Percentiles rank a stretch among this genome's conserved stretches.
phyloP scores from a whole-genome alignment of 2,113 vertebrate genomes.

The Gnathonemus echidnorhynchus region DNA sequence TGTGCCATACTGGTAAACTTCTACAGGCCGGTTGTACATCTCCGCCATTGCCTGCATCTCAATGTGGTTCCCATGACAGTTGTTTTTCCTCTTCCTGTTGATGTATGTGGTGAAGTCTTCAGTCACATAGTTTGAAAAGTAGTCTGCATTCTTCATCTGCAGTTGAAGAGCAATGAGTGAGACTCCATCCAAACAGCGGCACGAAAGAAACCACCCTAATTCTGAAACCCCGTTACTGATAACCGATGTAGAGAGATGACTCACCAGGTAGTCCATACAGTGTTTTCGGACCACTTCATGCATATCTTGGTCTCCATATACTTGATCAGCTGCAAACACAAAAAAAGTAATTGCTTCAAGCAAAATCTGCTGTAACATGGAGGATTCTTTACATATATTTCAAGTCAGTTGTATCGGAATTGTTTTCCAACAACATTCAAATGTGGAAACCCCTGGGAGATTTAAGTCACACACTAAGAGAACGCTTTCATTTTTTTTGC shows the following conservation, averaged over 20 bases:
- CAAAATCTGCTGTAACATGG: background rate
- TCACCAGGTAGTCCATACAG: slow-evolving; percentile 90
- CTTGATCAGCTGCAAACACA: slow-evolving; percentile 72
- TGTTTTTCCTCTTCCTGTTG: slow-evolving; percentile 92
- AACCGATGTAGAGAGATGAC: slow-evolving; percentile 26
- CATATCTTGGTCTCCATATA: slow-evolving; percentile 89
- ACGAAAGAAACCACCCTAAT: background rate
- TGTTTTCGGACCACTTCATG: slow-evolving; percentile 87
- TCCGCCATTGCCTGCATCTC: slow-evolving; percentile 98
- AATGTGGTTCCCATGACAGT: slow-evolving; percentile 92
- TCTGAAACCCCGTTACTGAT: background rate
- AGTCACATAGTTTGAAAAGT: slow-evolving; percentile 93
- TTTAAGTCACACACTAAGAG: background rate
- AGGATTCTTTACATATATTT: background rate
- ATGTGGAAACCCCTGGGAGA: background rate
- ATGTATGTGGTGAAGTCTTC: slow-evolving; percentile 95
- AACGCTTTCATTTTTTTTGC: background rate
- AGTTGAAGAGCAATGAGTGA: background rate
- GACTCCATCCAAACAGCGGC: background rate
- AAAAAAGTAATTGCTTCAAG: background rate
- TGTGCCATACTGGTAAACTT: slow-evolving; percentile 88
- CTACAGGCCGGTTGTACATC: slow-evolving; percentile 93
- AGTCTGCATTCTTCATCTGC: slow-evolving; percentile 92
- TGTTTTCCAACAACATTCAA: background rate
- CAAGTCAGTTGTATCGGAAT: background rate